These are phyloP conservation scores for Typhlichthys eigenmanni DNA, from an alignment of 2,797 vertebrate genomes.

Conservation along the genomic window DNA sequence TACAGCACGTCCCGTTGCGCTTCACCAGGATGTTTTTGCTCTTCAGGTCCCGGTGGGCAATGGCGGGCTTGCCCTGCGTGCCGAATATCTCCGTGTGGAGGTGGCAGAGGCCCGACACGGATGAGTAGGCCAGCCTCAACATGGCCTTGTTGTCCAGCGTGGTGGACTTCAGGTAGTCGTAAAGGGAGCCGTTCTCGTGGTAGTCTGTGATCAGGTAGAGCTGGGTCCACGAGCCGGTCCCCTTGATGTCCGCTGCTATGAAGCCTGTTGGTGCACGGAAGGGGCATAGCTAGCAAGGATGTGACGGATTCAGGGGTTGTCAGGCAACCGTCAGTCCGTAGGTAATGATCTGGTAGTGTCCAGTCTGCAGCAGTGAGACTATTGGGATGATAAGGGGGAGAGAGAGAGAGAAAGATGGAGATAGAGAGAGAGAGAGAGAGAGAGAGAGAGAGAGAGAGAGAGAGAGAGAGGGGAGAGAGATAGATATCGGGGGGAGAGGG, in stretches of 20 bases:
- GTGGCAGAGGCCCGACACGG: conserved; percentile 92
- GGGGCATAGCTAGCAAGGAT: background rate
- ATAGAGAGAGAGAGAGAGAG: background rate
- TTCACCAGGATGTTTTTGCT: conserved; percentile 98
- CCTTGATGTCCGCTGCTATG: conserved; percentile 97
- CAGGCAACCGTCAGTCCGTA: no score
- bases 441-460: background rate
- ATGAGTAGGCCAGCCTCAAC: conserved; percentile 91
- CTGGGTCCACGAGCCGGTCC: conserved; percentile 97
- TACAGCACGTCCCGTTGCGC: conserved; percentile 94
- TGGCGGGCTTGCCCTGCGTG: conserved; percentile 95
- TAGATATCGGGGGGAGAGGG: background rate
- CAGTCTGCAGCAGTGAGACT: background rate
- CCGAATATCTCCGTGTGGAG: conserved; percentile 97
- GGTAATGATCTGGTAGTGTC: no score
- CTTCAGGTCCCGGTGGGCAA: conserved; percentile 95
- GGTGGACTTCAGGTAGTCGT: conserved; percentile 94
- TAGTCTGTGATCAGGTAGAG: conserved; percentile 97
- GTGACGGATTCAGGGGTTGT: background rate
- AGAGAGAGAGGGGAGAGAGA: background rate
- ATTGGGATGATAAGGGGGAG: background rate
- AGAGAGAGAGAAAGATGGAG: background rate
- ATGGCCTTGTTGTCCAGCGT: conserved; percentile 90
- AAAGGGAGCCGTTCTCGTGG: conserved; percentile 94
- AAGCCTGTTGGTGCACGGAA: conserved; percentile 78